Evolutionary conservation across 2,888 invertebrate species (phyloP).

Genomic region (Bibio marci): DNA sequence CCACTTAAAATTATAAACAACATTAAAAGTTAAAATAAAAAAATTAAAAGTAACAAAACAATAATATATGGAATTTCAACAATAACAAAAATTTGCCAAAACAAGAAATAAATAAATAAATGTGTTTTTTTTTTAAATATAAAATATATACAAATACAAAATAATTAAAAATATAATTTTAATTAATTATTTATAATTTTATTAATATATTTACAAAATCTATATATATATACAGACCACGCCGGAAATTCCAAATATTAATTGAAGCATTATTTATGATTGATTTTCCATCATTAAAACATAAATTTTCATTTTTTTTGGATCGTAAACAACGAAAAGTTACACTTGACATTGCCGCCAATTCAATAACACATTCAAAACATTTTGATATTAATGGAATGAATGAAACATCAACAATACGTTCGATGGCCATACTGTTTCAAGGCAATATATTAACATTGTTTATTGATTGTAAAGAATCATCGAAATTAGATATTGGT

Average conservation of each 20-base stretch:
- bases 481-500: slow-evolving; percentile 24
- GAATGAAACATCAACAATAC: slow-evolving; percentile 28
- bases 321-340: slow-evolving; percentile 28
- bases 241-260: slow-evolving; percentile 27
- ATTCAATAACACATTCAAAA: slow-evolving; percentile 23
- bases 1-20: too few relatives aligned
- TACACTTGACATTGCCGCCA: slow-evolving; percentile 25
- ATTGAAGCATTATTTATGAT: slow-evolving; percentile 31
- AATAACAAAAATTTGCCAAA: too few relatives aligned
- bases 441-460: slow-evolving; percentile 24
- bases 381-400: slow-evolving; percentile 27
- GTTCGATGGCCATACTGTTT: slow-evolving; percentile 26
- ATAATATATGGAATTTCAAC: too few relatives aligned
- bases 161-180: too few relatives aligned
- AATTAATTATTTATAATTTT: too few relatives aligned
- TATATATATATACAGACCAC: slow-evolving; percentile 21
- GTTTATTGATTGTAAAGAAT: slow-evolving; percentile 27
- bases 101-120: too few relatives aligned
- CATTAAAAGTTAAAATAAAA: too few relatives aligned
- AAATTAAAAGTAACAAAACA: too few relatives aligned
- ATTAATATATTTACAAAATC: too few relatives aligned
- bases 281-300: slow-evolving; percentile 27
- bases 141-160: too few relatives aligned
- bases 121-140: too few relatives aligned
- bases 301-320: slow-evolving; percentile 29